A percentile compares a stretch with the other conserved stretches of the same genome.
Conservation (phyloP, 2,888 invertebrate genomes). For the Oegoconia quadripuncta region DNA sequence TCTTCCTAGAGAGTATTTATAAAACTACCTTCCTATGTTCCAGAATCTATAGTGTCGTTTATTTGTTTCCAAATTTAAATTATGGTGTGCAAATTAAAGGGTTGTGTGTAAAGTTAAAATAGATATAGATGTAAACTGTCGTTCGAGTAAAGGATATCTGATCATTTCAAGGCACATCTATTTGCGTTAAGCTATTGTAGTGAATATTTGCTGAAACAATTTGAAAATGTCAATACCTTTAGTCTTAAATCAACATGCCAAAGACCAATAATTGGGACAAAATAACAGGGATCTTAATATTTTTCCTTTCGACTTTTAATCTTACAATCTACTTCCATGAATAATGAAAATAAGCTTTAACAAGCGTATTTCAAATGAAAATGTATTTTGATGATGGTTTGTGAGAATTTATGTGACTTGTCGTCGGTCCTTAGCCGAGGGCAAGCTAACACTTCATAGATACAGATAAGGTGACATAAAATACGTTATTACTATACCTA, state of each 20-base stretch:
- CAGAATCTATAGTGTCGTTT: constrained; percentile 35
- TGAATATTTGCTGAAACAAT: constrained; percentile 38
- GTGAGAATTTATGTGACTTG: constrained; percentile 45
- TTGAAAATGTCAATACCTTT: constrained; percentile 53
- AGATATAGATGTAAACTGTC: constrained; percentile 69
- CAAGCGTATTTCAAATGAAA: constrained; percentile 49
- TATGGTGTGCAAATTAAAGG: constrained; percentile 78
- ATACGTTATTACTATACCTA: constrained; percentile 52
- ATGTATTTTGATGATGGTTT: constrained; percentile 61
- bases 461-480: constrained; percentile 66
- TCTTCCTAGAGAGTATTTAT: constrained; percentile 53
- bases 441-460: constrained; percentile 47
- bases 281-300: constrained; percentile 72
- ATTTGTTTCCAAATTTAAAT: constrained; percentile 52
- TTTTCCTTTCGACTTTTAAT: constrained; percentile 61
- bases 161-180: constrained; percentile 41
- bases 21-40: constrained; percentile 42
- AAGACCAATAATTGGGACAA: constrained; percentile 73
- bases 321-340: constrained; percentile 32
- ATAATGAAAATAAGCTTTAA: constrained; percentile 49
- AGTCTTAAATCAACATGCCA: constrained; percentile 65
- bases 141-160: constrained; percentile 51
- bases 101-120: constrained; percentile 79
- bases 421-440: constrained; percentile 31
- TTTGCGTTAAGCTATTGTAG: constrained; percentile 34